phyloP scores from a whole-genome alignment of 2,888 invertebrate species.

The Phaedon cochleariae region DNA sequence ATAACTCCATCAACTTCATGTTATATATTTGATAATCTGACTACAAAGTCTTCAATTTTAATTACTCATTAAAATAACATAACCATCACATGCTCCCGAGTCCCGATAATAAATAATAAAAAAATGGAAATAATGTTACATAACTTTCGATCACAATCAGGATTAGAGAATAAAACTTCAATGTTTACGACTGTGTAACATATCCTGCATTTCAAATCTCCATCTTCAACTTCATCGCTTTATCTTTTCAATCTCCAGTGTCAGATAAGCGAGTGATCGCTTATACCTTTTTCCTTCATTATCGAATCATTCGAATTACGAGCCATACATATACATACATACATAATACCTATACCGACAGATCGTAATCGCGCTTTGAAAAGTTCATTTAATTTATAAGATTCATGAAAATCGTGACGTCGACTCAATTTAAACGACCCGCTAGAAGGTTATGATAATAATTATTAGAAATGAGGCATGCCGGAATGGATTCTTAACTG shows the following conservation, averaged over 20 bases:
- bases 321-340: conserved; percentile 27
- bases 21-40: no score
- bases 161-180: not conserved
- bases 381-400: conserved; percentile 36
- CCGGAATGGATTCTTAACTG: not conserved
- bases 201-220: conserved; percentile 1
- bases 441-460: conserved; percentile 24
- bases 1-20: no score
- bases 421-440: conserved; percentile 39
- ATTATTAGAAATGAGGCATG: conserved; percentile 20
- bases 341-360: conserved; percentile 11
- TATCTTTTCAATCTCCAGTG: conserved; percentile 25
- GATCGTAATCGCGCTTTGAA: conserved; percentile 33
- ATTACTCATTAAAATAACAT: no score
- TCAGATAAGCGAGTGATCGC: conserved; percentile 23
- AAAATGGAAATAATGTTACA: not conserved
- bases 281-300: conserved; percentile 26
- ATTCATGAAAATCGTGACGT: conserved; percentile 42
- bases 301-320: conserved; percentile 32
- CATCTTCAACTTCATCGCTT: conserved; percentile 18
- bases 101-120: not conserved
- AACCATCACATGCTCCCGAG: not conserved
- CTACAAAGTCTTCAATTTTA: no score
- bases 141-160: not conserved
- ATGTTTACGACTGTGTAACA: not conserved